Base-by-base conservation (phyloP, 1,140 invertebrate species). In the Pseudachorutes palmiensis region DNA sequence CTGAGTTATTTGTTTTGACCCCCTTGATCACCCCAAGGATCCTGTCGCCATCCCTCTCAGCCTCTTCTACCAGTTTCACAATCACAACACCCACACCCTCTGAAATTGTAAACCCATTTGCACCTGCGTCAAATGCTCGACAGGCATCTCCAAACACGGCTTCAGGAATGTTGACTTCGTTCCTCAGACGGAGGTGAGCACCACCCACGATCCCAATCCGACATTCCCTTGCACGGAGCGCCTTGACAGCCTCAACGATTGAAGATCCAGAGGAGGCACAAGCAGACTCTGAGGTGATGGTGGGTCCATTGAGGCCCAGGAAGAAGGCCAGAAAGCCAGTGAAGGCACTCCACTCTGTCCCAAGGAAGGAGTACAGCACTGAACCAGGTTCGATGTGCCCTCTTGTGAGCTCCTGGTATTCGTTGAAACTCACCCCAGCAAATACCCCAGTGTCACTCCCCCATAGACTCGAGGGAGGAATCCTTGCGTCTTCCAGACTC, bases 401-500 rank as follows among this genome's bases (percentile, higher is more conserved):
- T 58, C 22, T 9, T 58, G 55, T 29, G 28, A 24, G 28, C 24
- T 58, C 55, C 24, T 14, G 28, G 55, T 58, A 58, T 22, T 58
- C 55, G n/a, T 58, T 22, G n/a, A 24, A 9, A 22, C 55, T 9
- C 9, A 77, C 75, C 30, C 81, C 82, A 72, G 82, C 78, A 75
- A 79, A 83, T 32, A 83, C 82, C 51, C 81, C 82, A 30, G 80
- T 85, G 70, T 76, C 82, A 55, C 72, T 78, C 59, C 77, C 82
- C 63, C 74, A 71, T 45, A 80, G 66, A 69, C 64, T 73, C 29
- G 74, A 66, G 16, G 79, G 80, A 61, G 74, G 65, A 60, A 71
- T 65, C n/a, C 71, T 84, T 70, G 84, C 79, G 80, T 86, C 84
- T 71, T 83, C 75, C 58, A 86, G 82, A 2, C 83, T 80, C 76